Evolutionary conservation across 2,113 vertebrate genomes (phyloP).

Genomic region (Spilogale gracilis): DNA sequence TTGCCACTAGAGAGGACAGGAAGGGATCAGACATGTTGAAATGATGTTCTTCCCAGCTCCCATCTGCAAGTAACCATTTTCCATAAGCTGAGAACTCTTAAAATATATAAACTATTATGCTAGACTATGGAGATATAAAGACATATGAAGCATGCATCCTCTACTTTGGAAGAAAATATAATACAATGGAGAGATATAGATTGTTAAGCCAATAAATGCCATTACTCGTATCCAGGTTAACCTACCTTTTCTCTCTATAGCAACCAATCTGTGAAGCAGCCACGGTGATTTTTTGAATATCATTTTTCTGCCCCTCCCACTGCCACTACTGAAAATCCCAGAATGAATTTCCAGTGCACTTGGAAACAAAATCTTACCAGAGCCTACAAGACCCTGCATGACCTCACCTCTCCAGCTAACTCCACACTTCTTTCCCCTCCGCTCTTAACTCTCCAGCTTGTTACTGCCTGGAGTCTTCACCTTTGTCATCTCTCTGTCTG

Average conservation of each 20-base stretch:
- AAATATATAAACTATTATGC: neutral
- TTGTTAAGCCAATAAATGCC: neutral
- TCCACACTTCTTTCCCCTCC: neutral
- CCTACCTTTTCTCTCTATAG: neutral
- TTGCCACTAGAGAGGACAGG: conserved; percentile 8
- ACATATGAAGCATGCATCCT: neutral
- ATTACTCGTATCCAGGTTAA: neutral
- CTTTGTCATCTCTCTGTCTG: neutral
- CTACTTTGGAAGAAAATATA: neutral
- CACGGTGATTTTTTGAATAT: neutral
- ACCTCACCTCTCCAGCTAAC: neutral
- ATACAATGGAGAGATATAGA: neutral
- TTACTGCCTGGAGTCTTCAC: neutral
- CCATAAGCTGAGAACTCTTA: neutral
- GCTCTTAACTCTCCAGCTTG: neutral
- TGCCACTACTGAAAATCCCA: neutral
- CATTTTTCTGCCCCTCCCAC: neutral
- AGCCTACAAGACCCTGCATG: neutral
- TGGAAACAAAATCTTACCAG: neutral
- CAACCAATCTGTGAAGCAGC: neutral
- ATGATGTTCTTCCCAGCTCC: neutral
- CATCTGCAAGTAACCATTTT: neutral
- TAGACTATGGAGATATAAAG: neutral
- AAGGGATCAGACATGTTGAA: neutral
- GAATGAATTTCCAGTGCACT: neutral